Evolutionary conservation across 2,797 vertebrate genomes (phyloP).

Genomic region (Ctenopoma multispine): DNA sequence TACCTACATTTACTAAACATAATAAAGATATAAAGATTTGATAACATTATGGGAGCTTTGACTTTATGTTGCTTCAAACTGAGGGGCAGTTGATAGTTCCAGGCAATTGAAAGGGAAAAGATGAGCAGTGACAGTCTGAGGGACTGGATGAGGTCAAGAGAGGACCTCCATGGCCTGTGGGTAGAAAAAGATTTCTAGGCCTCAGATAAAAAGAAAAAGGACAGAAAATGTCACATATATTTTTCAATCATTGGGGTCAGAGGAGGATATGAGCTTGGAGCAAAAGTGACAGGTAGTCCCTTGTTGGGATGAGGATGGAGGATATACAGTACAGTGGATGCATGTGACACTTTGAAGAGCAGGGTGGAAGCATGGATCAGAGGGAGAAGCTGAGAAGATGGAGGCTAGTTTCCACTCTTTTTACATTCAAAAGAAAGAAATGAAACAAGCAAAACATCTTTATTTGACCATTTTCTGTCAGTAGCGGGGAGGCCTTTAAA

Average conservation of each 20-base stretch:
- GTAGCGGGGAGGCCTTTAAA: constrained; percentile 17
- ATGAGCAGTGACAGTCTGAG: background rate
- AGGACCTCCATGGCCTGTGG: background rate
- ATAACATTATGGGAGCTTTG: too few relatives aligned
- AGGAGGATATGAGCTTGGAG: constrained; percentile 8
- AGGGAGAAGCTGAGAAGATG: background rate
- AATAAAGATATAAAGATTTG: too few relatives aligned
- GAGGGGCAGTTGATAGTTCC: background rate
- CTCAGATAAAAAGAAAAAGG: constrained; percentile 1
- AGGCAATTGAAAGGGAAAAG: background rate
- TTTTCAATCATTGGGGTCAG: constrained; percentile 13
- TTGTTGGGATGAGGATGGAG: background rate
- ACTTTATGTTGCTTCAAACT: background rate
- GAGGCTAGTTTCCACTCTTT: background rate
- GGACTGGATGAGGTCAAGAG: constrained; percentile 2
- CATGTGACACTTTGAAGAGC: constrained; percentile 6
- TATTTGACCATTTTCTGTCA: constrained; percentile 15
- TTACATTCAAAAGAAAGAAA: constrained; percentile 8
- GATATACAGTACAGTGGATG: constrained; percentile 10
- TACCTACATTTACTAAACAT: too few relatives aligned
- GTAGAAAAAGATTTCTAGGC: constrained; percentile 9
- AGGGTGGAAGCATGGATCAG: background rate
- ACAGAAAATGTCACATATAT: constrained; percentile 17
- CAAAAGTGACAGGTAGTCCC: background rate
- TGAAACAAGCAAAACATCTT: constrained; percentile 11